Conservation (phyloP, 2,113 vertebrate species). For the Gasterosteus aculeatus region DNA sequence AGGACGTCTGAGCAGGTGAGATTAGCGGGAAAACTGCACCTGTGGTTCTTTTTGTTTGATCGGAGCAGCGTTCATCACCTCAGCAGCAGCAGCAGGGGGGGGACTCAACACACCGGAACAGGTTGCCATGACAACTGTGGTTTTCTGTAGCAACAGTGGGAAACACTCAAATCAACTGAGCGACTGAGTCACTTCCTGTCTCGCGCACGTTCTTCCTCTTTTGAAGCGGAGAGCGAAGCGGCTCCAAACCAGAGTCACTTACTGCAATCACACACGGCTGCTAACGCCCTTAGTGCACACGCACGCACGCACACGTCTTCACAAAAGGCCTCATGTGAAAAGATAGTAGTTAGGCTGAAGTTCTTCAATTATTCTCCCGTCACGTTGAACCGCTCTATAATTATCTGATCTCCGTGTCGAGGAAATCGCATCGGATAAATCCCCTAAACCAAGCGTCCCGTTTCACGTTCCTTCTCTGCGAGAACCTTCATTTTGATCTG, state of each 20-base stretch:
- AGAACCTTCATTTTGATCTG: too few relatives aligned
- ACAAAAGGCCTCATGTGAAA: background rate
- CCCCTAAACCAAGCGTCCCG: background rate
- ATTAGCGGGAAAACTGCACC: background rate
- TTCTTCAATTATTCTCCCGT: background rate
- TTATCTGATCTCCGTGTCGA: background rate
- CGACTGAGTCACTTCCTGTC: conserved; percentile 84
- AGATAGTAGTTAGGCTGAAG: accelerated
- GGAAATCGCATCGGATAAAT: background rate
- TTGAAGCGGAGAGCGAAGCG: conserved; percentile 26
- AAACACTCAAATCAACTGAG: conserved; percentile 74
- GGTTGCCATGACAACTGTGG: conserved; percentile 72
- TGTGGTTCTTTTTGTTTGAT: background rate
- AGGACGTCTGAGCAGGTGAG: background rate
- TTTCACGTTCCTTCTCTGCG: too few relatives aligned
- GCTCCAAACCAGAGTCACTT: conserved; percentile 9
- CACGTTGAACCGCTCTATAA: too few relatives aligned
- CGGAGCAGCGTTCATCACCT: background rate
- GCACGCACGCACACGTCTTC: background rate
- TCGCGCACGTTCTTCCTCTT: conserved; percentile 64
- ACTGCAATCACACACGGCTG: background rate
- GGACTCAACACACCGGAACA: conserved; percentile 67
- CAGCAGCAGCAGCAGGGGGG: too few relatives aligned
- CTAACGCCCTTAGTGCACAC: background rate
- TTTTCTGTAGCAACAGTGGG: conserved; percentile 76